A percentile compares a stretch with the other conserved stretches of the same genome.
phyloP scores from a whole-genome alignment of 2,797 vertebrate genomes.

The Neosilurus mollespiculum region DNA sequence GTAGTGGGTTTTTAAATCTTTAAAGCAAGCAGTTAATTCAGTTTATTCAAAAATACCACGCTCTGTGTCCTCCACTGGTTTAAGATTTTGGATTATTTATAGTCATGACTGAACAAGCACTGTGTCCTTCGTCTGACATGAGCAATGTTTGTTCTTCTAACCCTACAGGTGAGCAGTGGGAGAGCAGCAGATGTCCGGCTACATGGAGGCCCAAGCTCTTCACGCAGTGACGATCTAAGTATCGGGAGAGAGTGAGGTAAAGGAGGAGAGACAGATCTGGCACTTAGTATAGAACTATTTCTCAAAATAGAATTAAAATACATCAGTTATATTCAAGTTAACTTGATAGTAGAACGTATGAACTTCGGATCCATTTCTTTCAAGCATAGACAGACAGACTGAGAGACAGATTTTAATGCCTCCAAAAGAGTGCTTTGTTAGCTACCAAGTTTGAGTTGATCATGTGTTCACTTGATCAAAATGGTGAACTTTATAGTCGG shows the following conservation, averaged over 20 bases:
- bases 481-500: not conserved
- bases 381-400: no score
- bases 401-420: not conserved
- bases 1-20: not conserved
- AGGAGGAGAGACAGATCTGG: not conserved
- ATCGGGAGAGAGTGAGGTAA: conserved; percentile 40
- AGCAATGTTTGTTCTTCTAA: not conserved
- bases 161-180: conserved; percentile 15
- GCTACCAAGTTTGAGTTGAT: not conserved
- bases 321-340: not conserved
- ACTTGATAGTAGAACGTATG: not conserved
- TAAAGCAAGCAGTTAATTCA: no score
- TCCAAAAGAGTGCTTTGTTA: not conserved
- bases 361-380: not conserved
- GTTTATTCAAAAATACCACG: not conserved
- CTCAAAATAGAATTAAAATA: not conserved
- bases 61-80: not conserved
- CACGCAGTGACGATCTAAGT: conserved; percentile 33
- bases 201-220: conserved; percentile 32
- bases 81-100: no score
- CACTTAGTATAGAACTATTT: no score
- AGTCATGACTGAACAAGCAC: not conserved
- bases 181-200: conserved; percentile 37
- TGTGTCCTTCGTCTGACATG: not conserved
- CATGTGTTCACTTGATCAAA: not conserved